phyloP scores from a whole-genome alignment of 2,113 vertebrate species.

The Labrus mixtus region DNA sequence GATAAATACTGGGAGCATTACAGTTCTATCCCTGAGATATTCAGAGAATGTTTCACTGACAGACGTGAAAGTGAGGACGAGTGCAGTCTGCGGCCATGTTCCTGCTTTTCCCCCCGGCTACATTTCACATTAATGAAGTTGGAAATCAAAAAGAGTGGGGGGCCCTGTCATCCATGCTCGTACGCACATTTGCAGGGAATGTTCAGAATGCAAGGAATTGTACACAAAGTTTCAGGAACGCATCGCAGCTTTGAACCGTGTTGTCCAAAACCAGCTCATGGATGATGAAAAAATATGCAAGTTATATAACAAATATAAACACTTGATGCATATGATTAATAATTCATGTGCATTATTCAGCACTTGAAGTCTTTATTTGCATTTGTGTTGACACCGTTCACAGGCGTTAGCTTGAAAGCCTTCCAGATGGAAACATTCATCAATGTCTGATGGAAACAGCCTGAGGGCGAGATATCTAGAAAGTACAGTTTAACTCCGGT shows the following conservation, averaged over 20 bases:
- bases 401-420: conserved; percentile 35
- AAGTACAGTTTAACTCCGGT: conserved; percentile 15
- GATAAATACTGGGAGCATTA: conserved; percentile 35
- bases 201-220: conserved; percentile 64
- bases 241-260: not conserved
- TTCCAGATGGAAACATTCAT: conserved; percentile 34
- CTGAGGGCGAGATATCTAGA: not conserved
- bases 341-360: conserved; percentile 18
- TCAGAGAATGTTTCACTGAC: conserved; percentile 52
- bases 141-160: not conserved
- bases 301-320: conserved; percentile 11
- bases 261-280: conserved; percentile 5
- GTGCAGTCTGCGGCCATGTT: conserved; percentile 1
- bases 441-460: conserved; percentile 19
- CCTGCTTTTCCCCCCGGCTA: not conserved
- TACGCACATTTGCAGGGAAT: conserved; percentile 40
- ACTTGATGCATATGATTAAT: not conserved
- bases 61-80: conserved; percentile 39
- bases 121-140: not conserved
- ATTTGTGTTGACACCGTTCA: conserved; percentile 29
- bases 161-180: not conserved
- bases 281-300: conserved; percentile 14
- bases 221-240: conserved; percentile 12
- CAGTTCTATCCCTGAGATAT: conserved; percentile 55
- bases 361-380: conserved; percentile 23